These are phyloP conservation scores for Novumbra hubbsi DNA, from an alignment of 2,797 vertebrate genomes.

Conservation along the genomic window DNA sequence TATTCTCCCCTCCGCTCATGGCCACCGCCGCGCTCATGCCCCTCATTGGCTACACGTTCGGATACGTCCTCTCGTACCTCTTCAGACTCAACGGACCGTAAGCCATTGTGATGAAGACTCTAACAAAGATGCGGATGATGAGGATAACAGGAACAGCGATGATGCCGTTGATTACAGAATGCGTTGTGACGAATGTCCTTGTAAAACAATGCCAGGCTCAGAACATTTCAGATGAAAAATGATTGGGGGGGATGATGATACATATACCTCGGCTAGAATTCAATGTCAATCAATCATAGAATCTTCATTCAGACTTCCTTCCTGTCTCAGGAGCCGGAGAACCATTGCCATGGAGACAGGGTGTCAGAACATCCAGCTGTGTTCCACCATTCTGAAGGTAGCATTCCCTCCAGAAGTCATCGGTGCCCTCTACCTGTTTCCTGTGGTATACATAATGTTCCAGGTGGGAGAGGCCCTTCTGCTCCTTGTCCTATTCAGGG, in stretches of 20 bases:
- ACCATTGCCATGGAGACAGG: constrained; percentile 80
- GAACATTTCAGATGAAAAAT: background rate
- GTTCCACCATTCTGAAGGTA: constrained; percentile 73
- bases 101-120: constrained; percentile 17
- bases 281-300: background rate
- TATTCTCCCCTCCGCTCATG: constrained; percentile 69
- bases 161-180: background rate
- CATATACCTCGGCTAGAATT: background rate
- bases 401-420: constrained; percentile 68
- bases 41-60: constrained; percentile 74
- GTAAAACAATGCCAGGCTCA: background rate
- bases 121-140: background rate
- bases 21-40: constrained; percentile 76
- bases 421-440: constrained; percentile 77
- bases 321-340: constrained; percentile 54
- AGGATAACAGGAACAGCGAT: background rate
- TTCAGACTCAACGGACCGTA: constrained; percentile 73
- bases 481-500: constrained; percentile 65
- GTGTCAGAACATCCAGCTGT: constrained; percentile 80
- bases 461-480: constrained; percentile 71
- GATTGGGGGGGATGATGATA: background rate
- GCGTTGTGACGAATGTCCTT: background rate
- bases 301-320: background rate
- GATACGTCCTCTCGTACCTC: constrained; percentile 72
- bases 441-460: constrained; percentile 67